Percentiles rank a stretch among this genome's conserved stretches.
Conservation (phyloP, 2,113 vertebrate species). For the Rhadina sibilatrix region DNA sequence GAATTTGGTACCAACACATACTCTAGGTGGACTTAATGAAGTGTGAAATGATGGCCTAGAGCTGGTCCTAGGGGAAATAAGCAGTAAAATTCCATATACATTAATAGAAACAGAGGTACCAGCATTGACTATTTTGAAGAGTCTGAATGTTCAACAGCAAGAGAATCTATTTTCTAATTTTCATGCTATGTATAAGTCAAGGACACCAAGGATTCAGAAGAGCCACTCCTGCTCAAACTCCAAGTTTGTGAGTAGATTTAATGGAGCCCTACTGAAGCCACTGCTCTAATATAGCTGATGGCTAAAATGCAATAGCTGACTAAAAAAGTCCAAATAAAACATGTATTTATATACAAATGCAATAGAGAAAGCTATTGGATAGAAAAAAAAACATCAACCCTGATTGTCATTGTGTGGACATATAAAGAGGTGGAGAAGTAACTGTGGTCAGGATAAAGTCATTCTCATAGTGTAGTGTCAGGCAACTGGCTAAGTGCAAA, state of each 20-base stretch:
- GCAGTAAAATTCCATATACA: neutral
- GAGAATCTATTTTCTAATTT: neutral
- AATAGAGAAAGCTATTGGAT: neutral
- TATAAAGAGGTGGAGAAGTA: neutral
- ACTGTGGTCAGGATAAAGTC: neutral
- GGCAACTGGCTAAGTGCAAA: neutral
- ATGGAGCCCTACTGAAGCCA: neutral
- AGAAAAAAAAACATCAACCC: neutral
- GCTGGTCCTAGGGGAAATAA: neutral
- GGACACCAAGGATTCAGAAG: neutral
- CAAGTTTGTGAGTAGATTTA: neutral
- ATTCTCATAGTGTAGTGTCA: neutral
- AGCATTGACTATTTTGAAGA: neutral
- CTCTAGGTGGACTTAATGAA: slow-evolving; percentile 22
- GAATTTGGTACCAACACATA: slow-evolving; percentile 6
- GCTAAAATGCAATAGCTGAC: neutral
- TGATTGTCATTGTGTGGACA: neutral
- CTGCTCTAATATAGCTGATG: neutral
- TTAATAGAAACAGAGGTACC: neutral
- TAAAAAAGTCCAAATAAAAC: neutral
- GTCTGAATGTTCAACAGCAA: neutral
- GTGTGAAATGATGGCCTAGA: slow-evolving; percentile 29
- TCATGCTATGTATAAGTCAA: neutral
- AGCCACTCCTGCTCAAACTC: neutral
- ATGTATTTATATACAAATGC: neutral